phyloP scores from a whole-genome alignment of 2,797 vertebrate species.

The Xerus rutilus region DNA sequence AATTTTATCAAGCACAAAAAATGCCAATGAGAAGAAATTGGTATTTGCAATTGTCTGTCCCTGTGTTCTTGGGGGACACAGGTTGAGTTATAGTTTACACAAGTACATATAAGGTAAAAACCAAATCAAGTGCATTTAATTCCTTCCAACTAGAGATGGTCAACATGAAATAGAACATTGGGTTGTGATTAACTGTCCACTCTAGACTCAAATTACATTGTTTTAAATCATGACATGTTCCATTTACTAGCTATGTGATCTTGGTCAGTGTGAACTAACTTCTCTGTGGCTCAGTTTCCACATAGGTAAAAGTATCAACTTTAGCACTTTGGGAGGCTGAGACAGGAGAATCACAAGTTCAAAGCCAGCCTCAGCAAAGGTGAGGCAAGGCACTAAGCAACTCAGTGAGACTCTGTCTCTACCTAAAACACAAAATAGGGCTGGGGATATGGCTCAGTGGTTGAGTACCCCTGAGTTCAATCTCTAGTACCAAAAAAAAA shows the following conservation, averaged over 20 bases:
- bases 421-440: too few species aligned
- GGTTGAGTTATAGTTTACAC: neutral
- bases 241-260: neutral
- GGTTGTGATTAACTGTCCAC: neutral
- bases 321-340: too few species aligned
- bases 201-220: neutral
- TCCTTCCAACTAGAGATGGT: neutral
- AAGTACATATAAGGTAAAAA: conserved; percentile 40
- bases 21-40: conserved; percentile 19
- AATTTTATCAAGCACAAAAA: conserved; percentile 47
- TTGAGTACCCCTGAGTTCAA: too few species aligned
- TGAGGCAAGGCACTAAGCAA: too few species aligned
- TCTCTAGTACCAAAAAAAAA: too few species aligned
- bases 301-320: neutral
- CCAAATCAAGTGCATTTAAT: neutral
- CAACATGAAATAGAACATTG: neutral
- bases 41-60: neutral
- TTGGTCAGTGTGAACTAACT: neutral
- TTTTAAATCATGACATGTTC: conserved; percentile 32
- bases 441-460: too few species aligned
- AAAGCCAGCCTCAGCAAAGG: too few species aligned
- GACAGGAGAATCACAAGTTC: too few species aligned
- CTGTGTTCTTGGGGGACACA: neutral
- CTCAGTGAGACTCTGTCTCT: too few species aligned
- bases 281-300: conserved; percentile 8